Conservation (phyloP, 2,113 vertebrate species). For the Hiodon alosoides region DNA sequence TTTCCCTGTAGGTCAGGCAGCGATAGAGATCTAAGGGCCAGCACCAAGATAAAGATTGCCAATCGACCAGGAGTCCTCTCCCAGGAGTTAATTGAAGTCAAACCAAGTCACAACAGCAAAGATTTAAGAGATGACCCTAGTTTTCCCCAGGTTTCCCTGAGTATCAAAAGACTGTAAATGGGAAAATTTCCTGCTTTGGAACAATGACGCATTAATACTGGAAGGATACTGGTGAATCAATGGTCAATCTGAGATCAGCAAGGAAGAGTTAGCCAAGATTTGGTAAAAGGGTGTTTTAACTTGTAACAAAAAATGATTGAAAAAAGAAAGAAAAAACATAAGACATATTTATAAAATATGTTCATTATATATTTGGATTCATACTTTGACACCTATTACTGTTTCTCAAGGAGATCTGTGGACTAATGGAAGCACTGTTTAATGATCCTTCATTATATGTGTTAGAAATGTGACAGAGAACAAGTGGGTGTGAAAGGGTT, state of each 20-base stretch:
- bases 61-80: slow-evolving; percentile 62
- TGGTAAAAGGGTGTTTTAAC: not conserved
- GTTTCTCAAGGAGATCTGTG: not conserved
- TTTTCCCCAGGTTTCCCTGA: slow-evolving; percentile 33
- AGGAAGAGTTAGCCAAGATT: not conserved
- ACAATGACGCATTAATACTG: not conserved
- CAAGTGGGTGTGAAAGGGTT: not conserved
- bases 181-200: not conserved
- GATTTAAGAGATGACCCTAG: slow-evolving; percentile 67
- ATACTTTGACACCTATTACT: not conserved
- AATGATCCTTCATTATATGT: not conserved
- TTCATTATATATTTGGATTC: too few relatives aligned
- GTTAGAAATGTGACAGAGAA: not conserved
- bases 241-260: not conserved
- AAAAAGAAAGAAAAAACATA: not conserved
- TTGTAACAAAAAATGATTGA: not conserved
- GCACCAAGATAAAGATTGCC: slow-evolving; percentile 66
- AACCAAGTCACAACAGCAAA: slow-evolving; percentile 63
- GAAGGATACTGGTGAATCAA: not conserved
- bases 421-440: not conserved
- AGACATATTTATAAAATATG: not conserved
- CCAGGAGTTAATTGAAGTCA: slow-evolving; percentile 73
- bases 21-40: slow-evolving; percentile 66
- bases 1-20: slow-evolving; percentile 56
- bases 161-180: slow-evolving; percentile 40